Evolutionary conservation across 2,888 invertebrate species (phyloP).

Genomic region (Torymus texanus): DNA sequence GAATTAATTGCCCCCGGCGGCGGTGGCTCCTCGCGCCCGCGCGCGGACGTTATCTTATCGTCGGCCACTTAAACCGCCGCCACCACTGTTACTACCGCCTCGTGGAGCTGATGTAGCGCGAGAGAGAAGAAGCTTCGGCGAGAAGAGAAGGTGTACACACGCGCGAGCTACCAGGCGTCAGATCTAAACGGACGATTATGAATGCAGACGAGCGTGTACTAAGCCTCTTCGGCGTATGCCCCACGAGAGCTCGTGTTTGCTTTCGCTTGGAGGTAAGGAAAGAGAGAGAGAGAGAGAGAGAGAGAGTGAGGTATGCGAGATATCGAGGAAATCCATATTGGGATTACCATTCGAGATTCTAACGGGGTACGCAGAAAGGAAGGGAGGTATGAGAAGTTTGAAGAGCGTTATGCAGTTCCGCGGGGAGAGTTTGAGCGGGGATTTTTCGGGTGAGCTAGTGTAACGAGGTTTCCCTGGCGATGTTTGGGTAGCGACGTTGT

Average conservation of each 20-base stretch:
- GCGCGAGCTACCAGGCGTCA: slow-evolving; percentile 56
- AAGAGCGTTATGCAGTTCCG: too few relatives aligned
- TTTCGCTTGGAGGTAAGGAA: slow-evolving; percentile 9
- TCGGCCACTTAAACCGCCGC: slow-evolving; percentile 70
- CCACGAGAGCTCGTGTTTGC: slow-evolving; percentile 53
- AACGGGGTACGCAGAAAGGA: not conserved
- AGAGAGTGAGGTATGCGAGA: not conserved
- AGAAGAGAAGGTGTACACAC: slow-evolving; percentile 14
- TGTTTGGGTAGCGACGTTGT: too few relatives aligned
- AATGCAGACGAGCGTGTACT: slow-evolving; percentile 68
- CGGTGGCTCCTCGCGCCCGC: slow-evolving; percentile 62
- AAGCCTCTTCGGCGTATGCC: slow-evolving; percentile 66
- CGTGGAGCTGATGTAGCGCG: too few relatives aligned
- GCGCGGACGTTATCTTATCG: slow-evolving; percentile 74
- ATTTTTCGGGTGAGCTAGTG: too few relatives aligned
- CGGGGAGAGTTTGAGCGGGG: too few relatives aligned
- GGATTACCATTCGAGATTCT: slow-evolving; percentile 4
- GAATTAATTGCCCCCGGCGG: slow-evolving; percentile 70
- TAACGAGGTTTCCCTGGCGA: too few relatives aligned
- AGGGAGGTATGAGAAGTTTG: too few relatives aligned
- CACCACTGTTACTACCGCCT: slow-evolving; percentile 50
- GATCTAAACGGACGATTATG: slow-evolving; percentile 71
- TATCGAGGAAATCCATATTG: not conserved
- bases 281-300: not conserved
- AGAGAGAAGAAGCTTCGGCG: slow-evolving; percentile 4